Evolutionary conservation across 30 jellyfish, hydroid and myxozoan species (phyloP).

Genomic region (Hydractinia symbiolongicarpus): DNA sequence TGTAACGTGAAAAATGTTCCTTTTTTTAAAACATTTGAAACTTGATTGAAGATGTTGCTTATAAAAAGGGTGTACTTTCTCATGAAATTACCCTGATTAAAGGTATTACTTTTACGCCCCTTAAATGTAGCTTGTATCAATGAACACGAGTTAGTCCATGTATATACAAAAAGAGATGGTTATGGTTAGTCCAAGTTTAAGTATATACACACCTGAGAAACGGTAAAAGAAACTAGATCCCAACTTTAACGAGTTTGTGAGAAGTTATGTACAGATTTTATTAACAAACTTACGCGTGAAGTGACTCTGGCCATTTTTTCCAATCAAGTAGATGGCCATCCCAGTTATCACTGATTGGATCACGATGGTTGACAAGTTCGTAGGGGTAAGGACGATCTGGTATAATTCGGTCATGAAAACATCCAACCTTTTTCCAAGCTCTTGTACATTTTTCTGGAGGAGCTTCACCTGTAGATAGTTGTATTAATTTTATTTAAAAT

Average conservation of each 20-base stretch:
- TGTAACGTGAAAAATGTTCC: too few species aligned
- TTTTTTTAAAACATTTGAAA: too few species aligned
- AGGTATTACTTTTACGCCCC: too few species aligned
- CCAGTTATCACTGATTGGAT: conserved; percentile 45
- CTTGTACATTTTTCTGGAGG: conserved; percentile 29
- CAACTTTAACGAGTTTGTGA: neutral
- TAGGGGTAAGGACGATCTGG: conserved; percentile 52
- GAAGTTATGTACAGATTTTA: neutral
- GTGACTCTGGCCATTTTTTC: conserved; percentile 57
- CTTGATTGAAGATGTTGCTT: too few species aligned
- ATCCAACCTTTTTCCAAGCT: conserved; percentile 74
- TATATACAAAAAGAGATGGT: too few species aligned
- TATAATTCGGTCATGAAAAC: conserved; percentile 54
- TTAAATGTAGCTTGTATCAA: neutral
- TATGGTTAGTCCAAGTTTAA: neutral
- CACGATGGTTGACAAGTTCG: conserved; percentile 67
- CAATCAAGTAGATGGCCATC: conserved; percentile 70
- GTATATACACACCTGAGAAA: neutral
- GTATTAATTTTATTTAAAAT: too few species aligned
- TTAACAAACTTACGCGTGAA: conserved; percentile 40
- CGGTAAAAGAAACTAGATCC: neutral
- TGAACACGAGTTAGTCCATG: neutral
- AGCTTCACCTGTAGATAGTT: neutral
- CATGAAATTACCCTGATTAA: too few species aligned
- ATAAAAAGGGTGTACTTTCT: too few species aligned